Base-by-base conservation (phyloP, 2,888 invertebrate species). In the Phaonia tiefii region DNA sequence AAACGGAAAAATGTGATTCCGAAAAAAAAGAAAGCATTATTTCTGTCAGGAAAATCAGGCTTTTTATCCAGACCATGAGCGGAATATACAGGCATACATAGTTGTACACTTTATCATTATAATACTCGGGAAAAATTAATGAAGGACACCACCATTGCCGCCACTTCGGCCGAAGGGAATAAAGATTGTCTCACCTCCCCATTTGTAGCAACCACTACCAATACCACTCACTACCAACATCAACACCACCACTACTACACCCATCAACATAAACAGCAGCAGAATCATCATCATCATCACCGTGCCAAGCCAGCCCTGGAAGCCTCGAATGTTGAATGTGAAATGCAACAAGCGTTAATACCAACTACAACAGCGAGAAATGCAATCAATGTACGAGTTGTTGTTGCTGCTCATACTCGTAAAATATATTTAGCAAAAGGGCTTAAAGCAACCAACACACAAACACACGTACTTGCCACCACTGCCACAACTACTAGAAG, bases 111-210 rank as follows among this genome's bases (percentile, higher is more conserved):
- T 69, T 66, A 66, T 60, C 20, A 63, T 67, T 60, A 69, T 75
- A 67, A 63, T 63, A 67, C 71, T 67, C 66, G 51, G 51, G 26
- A 71, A 67, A 63, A 71, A 79, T 79, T 71, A 75, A 72, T 25
- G 44, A 71, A 71, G 20, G 42, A 67, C 67, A 49, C 70, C 56
- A 65, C 67, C 46, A 60, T 49, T 54, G 37, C 39, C 42, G 25
- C 39, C 42, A 54, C 44, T 60, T 13, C 54, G 42, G 54, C 69
- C 69, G 15, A 54, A 54, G 39, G 37, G 51, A 71, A 42, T 60
- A 63, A 22, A 0, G 60, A 37, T 17, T 60, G 15, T 17, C 31
- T 31, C 54, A 22, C 54, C 54, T 54, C 54, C 54, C 54, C 54
- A 11, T 25, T 11, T 8, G 20, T 8, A 4, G 20, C 22, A 5